Conservation (phyloP, 2,888 invertebrate genomes). For the Watsonalla binaria region DNA sequence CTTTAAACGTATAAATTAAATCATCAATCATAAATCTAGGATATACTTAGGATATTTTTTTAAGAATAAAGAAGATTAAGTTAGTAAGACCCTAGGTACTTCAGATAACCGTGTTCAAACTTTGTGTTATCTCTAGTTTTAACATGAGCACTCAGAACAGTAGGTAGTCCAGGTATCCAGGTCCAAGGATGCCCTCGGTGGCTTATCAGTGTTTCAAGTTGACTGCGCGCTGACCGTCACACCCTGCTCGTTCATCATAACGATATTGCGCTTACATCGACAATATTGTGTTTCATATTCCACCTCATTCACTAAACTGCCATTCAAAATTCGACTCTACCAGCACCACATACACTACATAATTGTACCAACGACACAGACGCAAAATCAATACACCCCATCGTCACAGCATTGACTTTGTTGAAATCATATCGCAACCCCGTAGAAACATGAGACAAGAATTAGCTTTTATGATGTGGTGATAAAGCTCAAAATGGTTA, state of each 20-base stretch:
- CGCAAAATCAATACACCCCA: slow-evolving; percentile 50
- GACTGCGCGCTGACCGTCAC: slow-evolving; percentile 68
- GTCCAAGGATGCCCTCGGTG: slow-evolving; percentile 27
- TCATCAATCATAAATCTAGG: too few relatives aligned
- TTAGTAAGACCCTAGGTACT: too few relatives aligned
- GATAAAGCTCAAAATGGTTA: slow-evolving; percentile 11
- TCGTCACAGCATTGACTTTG: slow-evolving; percentile 18
- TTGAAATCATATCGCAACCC: slow-evolving; percentile 24
- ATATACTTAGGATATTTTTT: too few relatives aligned
- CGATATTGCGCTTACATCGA: slow-evolving; percentile 72
- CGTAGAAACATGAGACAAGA: slow-evolving; percentile 11
- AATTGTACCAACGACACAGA: slow-evolving; percentile 6
- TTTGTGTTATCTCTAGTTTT: not conserved
- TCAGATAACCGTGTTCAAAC: too few relatives aligned
- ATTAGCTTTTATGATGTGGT: slow-evolving; percentile 16
- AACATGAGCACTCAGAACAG: not conserved
- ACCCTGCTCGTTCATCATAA: slow-evolving; percentile 71
- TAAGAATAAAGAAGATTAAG: too few relatives aligned
- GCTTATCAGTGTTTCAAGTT: slow-evolving; percentile 69
- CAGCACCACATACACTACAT: slow-evolving; percentile 5
- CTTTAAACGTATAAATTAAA: too few relatives aligned
- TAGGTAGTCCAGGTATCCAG: slow-evolving; percentile 14
- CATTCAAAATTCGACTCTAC: slow-evolving; percentile 25
- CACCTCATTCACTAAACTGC: slow-evolving; percentile 20
- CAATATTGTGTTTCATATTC: slow-evolving; percentile 71